Conservation (phyloP, 1,140 invertebrate genomes). For the Eurosta solidaginis region DNA sequence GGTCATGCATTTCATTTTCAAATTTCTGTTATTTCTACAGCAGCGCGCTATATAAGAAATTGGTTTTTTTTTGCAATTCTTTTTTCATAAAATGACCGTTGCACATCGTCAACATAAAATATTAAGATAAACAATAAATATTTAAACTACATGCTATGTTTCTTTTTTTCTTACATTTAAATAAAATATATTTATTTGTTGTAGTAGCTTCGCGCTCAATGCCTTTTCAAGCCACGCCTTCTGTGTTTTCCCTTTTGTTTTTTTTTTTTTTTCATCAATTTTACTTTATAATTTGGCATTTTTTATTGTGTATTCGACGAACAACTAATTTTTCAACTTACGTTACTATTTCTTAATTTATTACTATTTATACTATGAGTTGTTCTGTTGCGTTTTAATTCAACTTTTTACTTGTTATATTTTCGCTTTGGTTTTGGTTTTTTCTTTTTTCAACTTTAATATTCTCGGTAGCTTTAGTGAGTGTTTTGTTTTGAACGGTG, state of each 20-base stretch:
- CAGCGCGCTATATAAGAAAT: too few species aligned
- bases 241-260: not conserved
- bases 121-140: too few species aligned
- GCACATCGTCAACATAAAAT: too few species aligned
- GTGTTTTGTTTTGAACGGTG: constrained; percentile 3
- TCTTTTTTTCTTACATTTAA: not conserved
- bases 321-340: not conserved
- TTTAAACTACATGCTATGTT: too few species aligned
- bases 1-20: too few species aligned
- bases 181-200: constrained; percentile 2
- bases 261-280: too few species aligned
- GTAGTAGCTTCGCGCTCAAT: not conserved
- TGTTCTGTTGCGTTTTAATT: not conserved
- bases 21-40: too few species aligned
- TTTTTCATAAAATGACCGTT: too few species aligned
- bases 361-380: not conserved
- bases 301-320: not conserved
- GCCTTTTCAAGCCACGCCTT: not conserved
- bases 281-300: not conserved
- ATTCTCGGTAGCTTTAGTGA: not conserved
- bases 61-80: too few species aligned
- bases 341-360: not conserved
- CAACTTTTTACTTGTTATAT: too few species aligned
- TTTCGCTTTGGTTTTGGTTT: not conserved
- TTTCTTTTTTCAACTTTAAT: not conserved